Evolutionary conservation across 2,797 vertebrate species (phyloP).

Genomic region (Gallinago solitaria): DNA sequence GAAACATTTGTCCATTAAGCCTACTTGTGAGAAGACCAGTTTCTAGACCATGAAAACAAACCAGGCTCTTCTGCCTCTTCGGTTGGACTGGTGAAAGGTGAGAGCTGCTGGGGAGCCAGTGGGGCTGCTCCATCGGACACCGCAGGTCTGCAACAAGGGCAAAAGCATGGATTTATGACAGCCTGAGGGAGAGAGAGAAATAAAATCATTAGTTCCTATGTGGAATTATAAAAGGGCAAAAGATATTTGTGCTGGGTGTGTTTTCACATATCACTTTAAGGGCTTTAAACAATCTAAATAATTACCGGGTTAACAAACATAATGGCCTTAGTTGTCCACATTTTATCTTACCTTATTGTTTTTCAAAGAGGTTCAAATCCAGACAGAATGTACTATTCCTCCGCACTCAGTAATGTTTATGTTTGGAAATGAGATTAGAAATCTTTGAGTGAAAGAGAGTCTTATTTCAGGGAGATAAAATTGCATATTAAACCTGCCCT

Average conservation of each 20-base stretch:
- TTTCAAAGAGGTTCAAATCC: conserved; percentile 22
- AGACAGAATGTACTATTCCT: conserved; percentile 38
- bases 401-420: not conserved
- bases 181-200: not conserved
- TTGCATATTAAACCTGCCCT: conserved; percentile 19
- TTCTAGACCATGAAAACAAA: not conserved
- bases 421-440: conserved; percentile 43
- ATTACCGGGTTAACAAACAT: conserved; percentile 16
- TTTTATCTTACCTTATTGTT: conserved; percentile 38
- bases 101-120: not conserved
- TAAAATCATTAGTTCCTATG: not conserved
- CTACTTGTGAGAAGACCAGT: not conserved
- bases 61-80: not conserved
- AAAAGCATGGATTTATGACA: not conserved
- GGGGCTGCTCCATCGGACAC: not conserved
- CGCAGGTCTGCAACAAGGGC: not conserved
- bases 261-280: conserved; percentile 8
- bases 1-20: not conserved
- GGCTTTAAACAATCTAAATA: conserved; percentile 30
- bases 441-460: conserved; percentile 4
- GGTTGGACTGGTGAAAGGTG: not conserved
- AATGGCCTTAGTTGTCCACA: not conserved
- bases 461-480: conserved; percentile 31
- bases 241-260: conserved; percentile 3
- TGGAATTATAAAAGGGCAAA: not conserved